Evolutionary conservation across 2,888 invertebrate species (phyloP).

Genomic region (Strigamia maritima): DNA sequence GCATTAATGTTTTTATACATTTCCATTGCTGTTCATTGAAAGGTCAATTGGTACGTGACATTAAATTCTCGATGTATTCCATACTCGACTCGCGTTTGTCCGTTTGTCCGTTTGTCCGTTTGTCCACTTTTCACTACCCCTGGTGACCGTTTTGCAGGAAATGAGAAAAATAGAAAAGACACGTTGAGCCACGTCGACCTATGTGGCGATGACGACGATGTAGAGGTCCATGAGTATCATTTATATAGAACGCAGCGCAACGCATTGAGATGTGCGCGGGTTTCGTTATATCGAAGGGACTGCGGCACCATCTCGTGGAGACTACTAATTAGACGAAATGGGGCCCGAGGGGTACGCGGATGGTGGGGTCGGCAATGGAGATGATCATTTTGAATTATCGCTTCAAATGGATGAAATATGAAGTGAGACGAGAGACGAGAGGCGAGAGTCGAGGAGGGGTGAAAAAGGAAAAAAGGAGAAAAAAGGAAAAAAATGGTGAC

Average conservation of each 20-base stretch:
- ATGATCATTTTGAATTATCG: background rate
- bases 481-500: no score
- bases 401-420: slow-evolving; percentile 15
- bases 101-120: background rate
- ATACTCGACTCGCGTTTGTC: background rate
- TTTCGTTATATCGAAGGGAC: background rate
- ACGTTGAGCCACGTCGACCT: background rate
- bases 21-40: background rate
- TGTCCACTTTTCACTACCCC: background rate
- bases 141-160: slow-evolving; percentile 3
- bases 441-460: no score
- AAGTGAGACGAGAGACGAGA: background rate
- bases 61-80: background rate
- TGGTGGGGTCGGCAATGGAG: background rate
- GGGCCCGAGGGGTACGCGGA: background rate
- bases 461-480: no score
- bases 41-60: slow-evolving; percentile 5
- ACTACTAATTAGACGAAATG: slow-evolving; percentile 19
- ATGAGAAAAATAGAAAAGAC: slow-evolving; percentile 1
- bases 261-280: background rate
- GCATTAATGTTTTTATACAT: background rate
- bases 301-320: background rate
- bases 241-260: background rate
- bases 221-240: background rate
- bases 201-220: background rate